phyloP scores from a whole-genome alignment of 2,797 vertebrate genomes.

The Lepus townsendii region DNA sequence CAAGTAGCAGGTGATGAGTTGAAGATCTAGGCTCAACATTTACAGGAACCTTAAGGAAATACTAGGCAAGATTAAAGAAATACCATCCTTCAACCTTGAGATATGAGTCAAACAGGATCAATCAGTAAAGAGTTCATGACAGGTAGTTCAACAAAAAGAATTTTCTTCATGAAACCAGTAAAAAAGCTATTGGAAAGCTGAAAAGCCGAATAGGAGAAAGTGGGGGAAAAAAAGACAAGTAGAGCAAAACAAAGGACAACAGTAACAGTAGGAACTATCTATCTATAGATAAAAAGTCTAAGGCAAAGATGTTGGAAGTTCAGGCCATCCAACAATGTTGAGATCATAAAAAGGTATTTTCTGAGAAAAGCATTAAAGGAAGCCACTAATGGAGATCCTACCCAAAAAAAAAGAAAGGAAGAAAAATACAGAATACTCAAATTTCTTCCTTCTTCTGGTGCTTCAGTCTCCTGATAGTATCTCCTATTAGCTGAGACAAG shows the following conservation, averaged over 20 bases:
- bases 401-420: not conserved
- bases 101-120: conserved; percentile 1
- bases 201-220: not conserved
- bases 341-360: not conserved
- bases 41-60: conserved; percentile 4
- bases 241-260: not conserved
- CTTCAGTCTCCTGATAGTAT: not conserved
- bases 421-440: not conserved
- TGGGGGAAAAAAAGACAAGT: not conserved
- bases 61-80: not conserved
- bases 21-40: not conserved
- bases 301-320: not conserved
- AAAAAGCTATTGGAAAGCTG: not conserved
- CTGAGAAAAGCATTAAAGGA: not conserved
- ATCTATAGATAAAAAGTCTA: not conserved
- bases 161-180: not conserved
- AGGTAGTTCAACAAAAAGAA: not conserved
- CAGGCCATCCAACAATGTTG: not conserved
- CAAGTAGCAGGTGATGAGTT: not conserved
- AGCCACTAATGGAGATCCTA: not conserved
- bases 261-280: not conserved
- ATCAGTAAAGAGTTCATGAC: not conserved
- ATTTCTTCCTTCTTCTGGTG: not conserved
- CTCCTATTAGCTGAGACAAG: not conserved
- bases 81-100: not conserved